Conservation (phyloP, 2,797 vertebrate genomes). For the Alosa sapidissima region DNA sequence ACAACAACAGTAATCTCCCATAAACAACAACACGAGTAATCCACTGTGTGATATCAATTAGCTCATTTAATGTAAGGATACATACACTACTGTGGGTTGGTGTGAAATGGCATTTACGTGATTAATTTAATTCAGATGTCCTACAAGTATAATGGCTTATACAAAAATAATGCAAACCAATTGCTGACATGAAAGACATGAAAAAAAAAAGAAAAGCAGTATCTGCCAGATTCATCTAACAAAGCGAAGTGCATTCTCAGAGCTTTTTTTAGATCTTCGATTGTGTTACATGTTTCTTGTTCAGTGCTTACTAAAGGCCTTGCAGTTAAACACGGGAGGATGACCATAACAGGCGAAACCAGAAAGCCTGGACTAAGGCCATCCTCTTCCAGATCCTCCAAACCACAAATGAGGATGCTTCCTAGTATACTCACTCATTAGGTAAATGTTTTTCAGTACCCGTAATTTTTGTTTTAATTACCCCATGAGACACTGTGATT, state of each 20-base stretch:
- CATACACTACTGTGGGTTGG: too few species aligned
- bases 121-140: not conserved
- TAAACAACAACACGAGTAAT: not conserved
- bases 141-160: not conserved
- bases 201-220: not conserved
- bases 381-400: constrained; percentile 30
- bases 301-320: not conserved
- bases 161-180: not conserved
- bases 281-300: not conserved
- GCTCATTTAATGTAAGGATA: too few species aligned
- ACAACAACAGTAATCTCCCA: too few species aligned
- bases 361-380: constrained; percentile 31
- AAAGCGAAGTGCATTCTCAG: not conserved
- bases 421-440: not conserved
- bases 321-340: constrained; percentile 23
- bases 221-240: not conserved
- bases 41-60: not conserved
- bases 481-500: not conserved
- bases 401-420: not conserved
- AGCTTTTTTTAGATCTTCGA: not conserved
- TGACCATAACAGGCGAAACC: constrained; percentile 56
- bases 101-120: not conserved
- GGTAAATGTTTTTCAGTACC: not conserved
- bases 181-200: not conserved
- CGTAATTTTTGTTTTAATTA: not conserved